Percentiles rank a stretch among this genome's conserved stretches.
These are phyloP conservation scores for Steinernema scapterisci DNA, from an alignment of 2,888 invertebrate genomes.

Conservation along the genomic window DNA sequence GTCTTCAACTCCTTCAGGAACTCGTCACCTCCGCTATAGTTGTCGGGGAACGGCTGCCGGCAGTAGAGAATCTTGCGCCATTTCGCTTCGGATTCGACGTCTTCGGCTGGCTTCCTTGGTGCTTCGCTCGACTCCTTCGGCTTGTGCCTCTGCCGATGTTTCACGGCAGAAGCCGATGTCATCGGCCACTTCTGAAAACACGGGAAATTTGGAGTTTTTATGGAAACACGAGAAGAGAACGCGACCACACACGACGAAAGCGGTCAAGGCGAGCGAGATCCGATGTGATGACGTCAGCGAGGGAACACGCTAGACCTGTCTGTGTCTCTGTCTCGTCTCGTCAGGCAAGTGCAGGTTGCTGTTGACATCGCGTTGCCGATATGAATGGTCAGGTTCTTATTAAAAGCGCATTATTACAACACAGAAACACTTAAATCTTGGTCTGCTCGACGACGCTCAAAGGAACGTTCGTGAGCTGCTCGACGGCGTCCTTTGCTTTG, in stretches of 20 bases:
- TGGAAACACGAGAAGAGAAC: neutral
- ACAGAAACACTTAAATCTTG: too few species aligned
- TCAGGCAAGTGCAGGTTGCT: too few species aligned
- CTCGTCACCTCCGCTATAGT: constrained; percentile 81
- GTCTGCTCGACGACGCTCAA: too few species aligned
- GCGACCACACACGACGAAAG: constrained; percentile 15
- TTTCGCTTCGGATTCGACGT: too few species aligned
- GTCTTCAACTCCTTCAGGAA: constrained; percentile 84
- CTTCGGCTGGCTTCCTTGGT: too few species aligned
- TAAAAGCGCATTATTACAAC: too few species aligned
- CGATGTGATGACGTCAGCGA: neutral
- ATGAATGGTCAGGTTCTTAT: too few species aligned
- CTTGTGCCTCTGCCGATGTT: neutral
- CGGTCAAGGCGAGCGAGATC: neutral
- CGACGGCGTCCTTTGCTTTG: too few species aligned
- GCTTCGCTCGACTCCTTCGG: constrained; percentile 9
- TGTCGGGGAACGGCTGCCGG: constrained; percentile 84
- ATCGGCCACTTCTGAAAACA: neutral
- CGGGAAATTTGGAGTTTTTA: neutral
- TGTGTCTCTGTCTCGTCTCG: too few species aligned
- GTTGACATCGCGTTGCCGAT: too few species aligned
- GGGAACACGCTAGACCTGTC: too few species aligned
- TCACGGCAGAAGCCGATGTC: neutral
- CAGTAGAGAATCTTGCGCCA: constrained; percentile 91
- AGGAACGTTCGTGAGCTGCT: too few species aligned